These are phyloP conservation scores for Protodeltote pygarga DNA, from an alignment of 2,888 invertebrate genomes.

Conservation along the genomic window DNA sequence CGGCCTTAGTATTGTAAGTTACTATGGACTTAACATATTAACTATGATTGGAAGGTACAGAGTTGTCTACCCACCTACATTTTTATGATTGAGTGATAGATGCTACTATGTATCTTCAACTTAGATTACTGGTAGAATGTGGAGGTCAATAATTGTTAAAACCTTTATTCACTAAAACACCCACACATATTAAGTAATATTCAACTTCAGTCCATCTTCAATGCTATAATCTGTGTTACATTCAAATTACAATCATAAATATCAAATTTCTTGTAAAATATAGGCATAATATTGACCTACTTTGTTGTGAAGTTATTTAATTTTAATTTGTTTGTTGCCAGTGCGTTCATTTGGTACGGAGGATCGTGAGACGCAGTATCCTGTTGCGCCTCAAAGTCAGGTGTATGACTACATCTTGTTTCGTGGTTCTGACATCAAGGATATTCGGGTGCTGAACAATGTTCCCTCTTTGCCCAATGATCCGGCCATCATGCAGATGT, in stretches of 20 bases:
- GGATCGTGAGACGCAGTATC: constrained; percentile 97
- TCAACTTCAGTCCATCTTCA: no score
- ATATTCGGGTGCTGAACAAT: constrained; percentile 97
- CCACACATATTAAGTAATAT: no score
- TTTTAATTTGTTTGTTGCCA: constrained; percentile 72
- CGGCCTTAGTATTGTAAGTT: not conserved
- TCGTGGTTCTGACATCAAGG: constrained; percentile 99
- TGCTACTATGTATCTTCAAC: not conserved
- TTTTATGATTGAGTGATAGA: constrained; percentile 16
- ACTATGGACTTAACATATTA: constrained; percentile 1
- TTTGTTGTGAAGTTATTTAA: constrained; percentile 3
- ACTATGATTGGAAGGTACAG: not conserved
- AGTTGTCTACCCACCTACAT: constrained; percentile 20
- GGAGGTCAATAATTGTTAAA: no score
- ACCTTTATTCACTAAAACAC: no score
- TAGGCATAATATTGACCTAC: not conserved
- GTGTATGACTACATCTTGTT: constrained; percentile 99
- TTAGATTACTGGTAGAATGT: not conserved
- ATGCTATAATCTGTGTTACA: no score
- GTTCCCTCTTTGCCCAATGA: constrained; percentile 96
- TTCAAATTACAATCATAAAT: no score
- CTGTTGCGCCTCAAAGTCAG: constrained; percentile 98
- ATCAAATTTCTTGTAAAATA: no score
- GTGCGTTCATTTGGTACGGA: constrained; percentile 99
- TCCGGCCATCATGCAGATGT: constrained; percentile 98